phyloP scores from a whole-genome alignment of 1,140 invertebrate genomes.

The Drosophila seguyi region DNA sequence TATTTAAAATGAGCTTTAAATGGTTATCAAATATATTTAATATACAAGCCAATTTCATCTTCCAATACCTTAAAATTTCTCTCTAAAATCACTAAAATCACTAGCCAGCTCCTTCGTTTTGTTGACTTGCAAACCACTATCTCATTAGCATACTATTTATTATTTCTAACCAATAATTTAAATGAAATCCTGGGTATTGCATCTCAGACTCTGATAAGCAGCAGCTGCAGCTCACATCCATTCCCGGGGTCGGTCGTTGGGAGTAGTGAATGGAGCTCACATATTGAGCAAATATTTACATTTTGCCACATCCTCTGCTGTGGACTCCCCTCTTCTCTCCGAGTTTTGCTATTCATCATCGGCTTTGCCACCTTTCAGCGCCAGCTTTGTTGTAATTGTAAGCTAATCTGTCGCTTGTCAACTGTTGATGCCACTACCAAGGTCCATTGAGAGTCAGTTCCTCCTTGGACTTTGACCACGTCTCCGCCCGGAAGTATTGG shows the following conservation, averaged over 20 bases:
- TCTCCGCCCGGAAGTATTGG: constrained; percentile 26
- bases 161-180: constrained; percentile 29
- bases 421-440: constrained; percentile 33
- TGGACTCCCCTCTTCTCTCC: not conserved
- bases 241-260: not conserved
- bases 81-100: not conserved
- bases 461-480: constrained; percentile 1
- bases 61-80: not conserved
- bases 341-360: constrained; percentile 43
- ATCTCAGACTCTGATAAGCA: constrained; percentile 10
- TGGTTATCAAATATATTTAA: not conserved
- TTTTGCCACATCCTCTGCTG: constrained; percentile 7
- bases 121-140: constrained; percentile 2
- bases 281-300: constrained; percentile 61
- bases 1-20: not conserved
- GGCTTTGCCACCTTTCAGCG: constrained; percentile 42
- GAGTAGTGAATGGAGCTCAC: constrained; percentile 33
- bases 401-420: constrained; percentile 73
- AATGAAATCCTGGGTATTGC: constrained; percentile 3
- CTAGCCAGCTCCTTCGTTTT: not conserved
- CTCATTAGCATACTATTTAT: constrained; percentile 33
- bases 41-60: not conserved
- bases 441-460: constrained; percentile 3
- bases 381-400: constrained; percentile 73
- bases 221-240: not conserved